Evolutionary conservation across 2,113 vertebrate species (phyloP), one percentile per base, ranked within the genome.

Genomic region (Ivindomyrus marchei): DNA sequence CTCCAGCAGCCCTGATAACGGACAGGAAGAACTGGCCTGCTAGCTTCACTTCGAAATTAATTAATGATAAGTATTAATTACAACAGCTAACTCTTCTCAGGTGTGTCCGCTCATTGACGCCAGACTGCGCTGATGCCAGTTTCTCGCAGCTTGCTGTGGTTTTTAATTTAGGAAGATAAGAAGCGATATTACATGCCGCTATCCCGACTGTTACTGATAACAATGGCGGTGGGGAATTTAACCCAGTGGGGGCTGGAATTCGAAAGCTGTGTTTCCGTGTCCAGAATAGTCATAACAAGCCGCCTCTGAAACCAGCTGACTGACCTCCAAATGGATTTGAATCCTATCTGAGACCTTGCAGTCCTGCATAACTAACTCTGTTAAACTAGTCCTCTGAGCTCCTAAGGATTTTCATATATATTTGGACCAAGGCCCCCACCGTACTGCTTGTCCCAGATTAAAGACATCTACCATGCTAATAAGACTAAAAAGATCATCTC

Each of bases 1-100:
- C 95, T 0, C 94, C 95, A 13, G 93, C 88, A 47, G 95, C 93
- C 24, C 90, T 27, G 70, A 88, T 74, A 11, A 31, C 0, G 11
- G 27, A 24, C 50, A 17, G 70, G 8, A 70, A 13, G n/a, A 21
- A 24, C 45, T 13, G n/a, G 8, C 21, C 42, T 13, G 1, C 3
- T 11, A 49, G 19, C 42, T 15, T 31, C 31, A 31, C 66, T 24
- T 74, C 13, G 9, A 42, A 42, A 80, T 80, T 8, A 80, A 80
- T 80, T 80, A 42, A 39, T 80, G 27, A 27, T 27, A 27, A 27
- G 27, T 27, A 0, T 47, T 85, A 24, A 47, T 85, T 85, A 84
- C 27, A 21, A 39, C 5, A 19, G 19, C 80, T 10, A 85, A 80
- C 36, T 80, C 74, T 39, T 39, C 4, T 4, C 31, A 31, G 70